These are phyloP conservation scores for Reinhardtius hippoglossoides DNA, from an alignment of 2,113 vertebrate genomes.

Conservation along the genomic window DNA sequence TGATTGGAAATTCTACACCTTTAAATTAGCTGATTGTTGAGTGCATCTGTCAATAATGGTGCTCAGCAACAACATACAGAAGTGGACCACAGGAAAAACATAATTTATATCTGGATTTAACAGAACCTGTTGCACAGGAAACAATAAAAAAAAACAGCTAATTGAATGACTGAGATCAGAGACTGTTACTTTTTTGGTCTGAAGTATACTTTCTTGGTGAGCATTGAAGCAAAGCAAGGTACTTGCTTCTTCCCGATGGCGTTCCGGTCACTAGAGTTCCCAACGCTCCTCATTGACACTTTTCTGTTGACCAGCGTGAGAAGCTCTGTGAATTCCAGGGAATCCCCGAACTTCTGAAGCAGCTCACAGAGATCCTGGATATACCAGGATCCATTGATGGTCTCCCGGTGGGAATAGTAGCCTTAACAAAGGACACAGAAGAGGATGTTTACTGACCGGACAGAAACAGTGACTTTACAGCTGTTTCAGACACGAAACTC, in stretches of 20 bases:
- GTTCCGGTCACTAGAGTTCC: constrained; percentile 55
- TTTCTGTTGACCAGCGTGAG: constrained; percentile 95
- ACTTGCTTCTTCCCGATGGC: constrained; percentile 95
- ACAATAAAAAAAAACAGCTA: constrained; percentile 11
- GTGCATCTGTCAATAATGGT: neutral
- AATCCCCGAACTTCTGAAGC: constrained; percentile 83
- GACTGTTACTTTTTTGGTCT: constrained; percentile 77
- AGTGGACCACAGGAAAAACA: neutral
- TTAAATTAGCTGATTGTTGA: neutral
- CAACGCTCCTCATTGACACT: constrained; percentile 88
- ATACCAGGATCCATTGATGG: constrained; percentile 92
- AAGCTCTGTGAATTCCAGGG: constrained; percentile 92
- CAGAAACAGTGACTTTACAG: neutral
- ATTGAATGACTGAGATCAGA: neutral
- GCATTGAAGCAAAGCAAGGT: constrained; percentile 96
- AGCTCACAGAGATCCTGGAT: constrained; percentile 93
- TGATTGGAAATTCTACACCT: neutral
- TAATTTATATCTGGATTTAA: neutral
- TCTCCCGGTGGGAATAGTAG: constrained; percentile 95
- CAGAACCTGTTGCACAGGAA: neutral
- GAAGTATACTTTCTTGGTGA: constrained; percentile 95
- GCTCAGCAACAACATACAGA: neutral
- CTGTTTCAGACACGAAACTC: no score
- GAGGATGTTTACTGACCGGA: neutral
- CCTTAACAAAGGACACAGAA: constrained; percentile 77